These are phyloP conservation scores for Agapornis roseicollis DNA, from an alignment of 2,113 vertebrate species.

Conservation along the genomic window DNA sequence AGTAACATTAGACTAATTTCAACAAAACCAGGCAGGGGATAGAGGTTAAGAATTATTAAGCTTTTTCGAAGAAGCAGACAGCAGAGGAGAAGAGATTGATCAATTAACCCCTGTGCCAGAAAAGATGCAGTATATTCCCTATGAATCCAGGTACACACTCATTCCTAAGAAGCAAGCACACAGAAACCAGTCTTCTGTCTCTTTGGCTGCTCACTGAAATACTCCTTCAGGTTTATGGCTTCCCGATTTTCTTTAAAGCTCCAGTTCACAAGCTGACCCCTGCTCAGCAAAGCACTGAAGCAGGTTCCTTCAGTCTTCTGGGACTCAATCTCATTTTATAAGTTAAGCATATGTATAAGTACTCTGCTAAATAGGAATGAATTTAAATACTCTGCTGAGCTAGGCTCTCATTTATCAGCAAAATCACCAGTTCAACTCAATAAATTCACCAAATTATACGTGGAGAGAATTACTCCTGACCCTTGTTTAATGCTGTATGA, in stretches of 20 bases:
- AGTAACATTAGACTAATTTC: not conserved
- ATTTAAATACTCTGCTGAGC: not conserved
- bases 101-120: not conserved
- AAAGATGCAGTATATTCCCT: not conserved
- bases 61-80: not conserved
- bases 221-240: not conserved
- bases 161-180: not conserved
- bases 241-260: not conserved
- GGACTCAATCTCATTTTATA: not conserved
- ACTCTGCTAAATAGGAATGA: not conserved
- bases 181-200: not conserved
- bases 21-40: not conserved
- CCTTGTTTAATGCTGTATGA: not conserved
- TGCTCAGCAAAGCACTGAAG: not conserved
- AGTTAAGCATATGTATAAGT: not conserved
- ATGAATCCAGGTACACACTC: fast-evolving
- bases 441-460: not conserved
- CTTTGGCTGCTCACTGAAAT: not conserved
- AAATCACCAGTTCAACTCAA: not conserved
- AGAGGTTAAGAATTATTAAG: not conserved
- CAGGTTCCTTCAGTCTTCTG: not conserved
- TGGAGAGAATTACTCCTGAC: not conserved
- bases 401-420: not conserved
- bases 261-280: not conserved
- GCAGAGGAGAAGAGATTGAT: not conserved